Base-by-base conservation (phyloP, 2,113 vertebrate species). In the Ailurus styani region DNA sequence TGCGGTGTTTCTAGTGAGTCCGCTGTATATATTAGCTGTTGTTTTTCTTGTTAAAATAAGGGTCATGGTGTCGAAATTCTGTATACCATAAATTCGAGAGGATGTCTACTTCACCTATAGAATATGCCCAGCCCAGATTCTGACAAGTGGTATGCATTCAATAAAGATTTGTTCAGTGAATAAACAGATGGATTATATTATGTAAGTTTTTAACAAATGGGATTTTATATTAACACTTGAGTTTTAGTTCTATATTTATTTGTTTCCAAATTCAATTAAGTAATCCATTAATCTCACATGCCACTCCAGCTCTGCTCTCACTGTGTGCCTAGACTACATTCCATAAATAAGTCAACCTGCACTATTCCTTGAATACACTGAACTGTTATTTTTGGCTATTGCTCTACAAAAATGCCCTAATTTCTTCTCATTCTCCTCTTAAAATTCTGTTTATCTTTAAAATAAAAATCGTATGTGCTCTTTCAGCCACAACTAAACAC, bases 101-200 rank as follows among this genome's bases (percentile, higher is more conserved):
- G 15, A 12, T 13, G 0, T 11, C 10, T 45, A 6, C 3, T 12
- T 45, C 15, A 27, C 2, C 7, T 27, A 1, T 5, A 18, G 27
- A 57, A 9, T 42, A 2, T 52, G 57, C 7, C 2, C 11, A 40
- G 31, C 12, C 15, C 18, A 29, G 14, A 66, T 83, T 54, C 25
- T 82, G 37, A 54, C 37, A 66, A 6, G 21, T 15, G 47, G 29
- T 57, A 29, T 7, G 25, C 18, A 87, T 45, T 90, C 50, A n/a
- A 3, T 47, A 88, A 31, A 42, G 50, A 55, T 3, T 50, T 47
- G 1, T 31, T 85, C 18, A 50, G 0, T 72, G 45, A 70, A 29
- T 34, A 45, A 88, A 23, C 20, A 42, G 45, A 62, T 64, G 1
- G 1, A 54, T 57, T 31, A 42, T 60, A 86, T 62, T 54, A 14